A percentile compares a stretch with the other conserved stretches of the same genome.
Evolutionary conservation across 2,797 vertebrate genomes (phyloP).

Genomic region (Urophycis tenuis): DNA sequence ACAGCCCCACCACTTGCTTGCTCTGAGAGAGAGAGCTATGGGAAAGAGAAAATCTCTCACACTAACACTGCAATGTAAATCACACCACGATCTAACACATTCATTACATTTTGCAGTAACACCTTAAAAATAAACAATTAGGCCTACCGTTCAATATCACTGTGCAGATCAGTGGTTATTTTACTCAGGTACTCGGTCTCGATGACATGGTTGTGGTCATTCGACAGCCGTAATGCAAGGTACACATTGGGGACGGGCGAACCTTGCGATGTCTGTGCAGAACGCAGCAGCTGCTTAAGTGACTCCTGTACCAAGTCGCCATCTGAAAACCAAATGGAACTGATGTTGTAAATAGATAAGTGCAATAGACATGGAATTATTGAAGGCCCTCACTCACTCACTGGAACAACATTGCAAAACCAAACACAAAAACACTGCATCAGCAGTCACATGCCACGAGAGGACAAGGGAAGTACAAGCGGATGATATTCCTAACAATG

Average conservation of each 20-base stretch:
- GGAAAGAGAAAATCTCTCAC: slow-evolving; percentile 11
- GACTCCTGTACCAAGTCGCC: slow-evolving; percentile 55
- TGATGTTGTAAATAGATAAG: slow-evolving; percentile 1
- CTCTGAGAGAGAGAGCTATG: slow-evolving; percentile 52
- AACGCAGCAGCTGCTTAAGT: slow-evolving; percentile 73
- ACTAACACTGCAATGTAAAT: not conserved
- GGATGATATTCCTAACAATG: not conserved
- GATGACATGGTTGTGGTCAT: slow-evolving; percentile 60
- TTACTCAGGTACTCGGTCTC: slow-evolving; percentile 71
- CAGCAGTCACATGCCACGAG: slow-evolving; percentile 33
- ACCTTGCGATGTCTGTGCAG: slow-evolving; percentile 46
- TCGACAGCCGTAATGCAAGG: slow-evolving; percentile 82
- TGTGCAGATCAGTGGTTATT: slow-evolving; percentile 68
- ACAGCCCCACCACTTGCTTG: slow-evolving; percentile 64
- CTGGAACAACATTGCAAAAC: not conserved
- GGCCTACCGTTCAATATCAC: slow-evolving; percentile 68
- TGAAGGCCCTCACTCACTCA: not conserved
- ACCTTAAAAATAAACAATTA: slow-evolving; percentile 5
- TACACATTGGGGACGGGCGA: slow-evolving; percentile 82
- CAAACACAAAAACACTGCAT: slow-evolving; percentile 25
- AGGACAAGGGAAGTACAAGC: slow-evolving; percentile 10
- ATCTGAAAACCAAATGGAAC: slow-evolving; percentile 34
- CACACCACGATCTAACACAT: not conserved
- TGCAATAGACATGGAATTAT: not conserved
- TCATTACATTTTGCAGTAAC: not conserved